Conservation (phyloP, 2,797 vertebrate genomes). For the Apogon talboti region DNA sequence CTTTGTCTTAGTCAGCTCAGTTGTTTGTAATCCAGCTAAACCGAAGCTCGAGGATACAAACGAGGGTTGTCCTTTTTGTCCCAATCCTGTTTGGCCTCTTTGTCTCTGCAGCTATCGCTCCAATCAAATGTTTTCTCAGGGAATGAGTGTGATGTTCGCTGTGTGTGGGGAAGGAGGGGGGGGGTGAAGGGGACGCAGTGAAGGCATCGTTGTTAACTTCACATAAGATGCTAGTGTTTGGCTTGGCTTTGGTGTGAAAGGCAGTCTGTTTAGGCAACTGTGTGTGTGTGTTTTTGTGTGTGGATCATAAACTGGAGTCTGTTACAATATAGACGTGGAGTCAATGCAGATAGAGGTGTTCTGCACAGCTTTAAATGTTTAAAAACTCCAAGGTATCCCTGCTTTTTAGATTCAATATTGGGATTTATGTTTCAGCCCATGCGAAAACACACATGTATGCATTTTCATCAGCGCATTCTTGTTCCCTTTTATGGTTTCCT, state of each 20-base stretch:
- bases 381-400: conserved; percentile 1
- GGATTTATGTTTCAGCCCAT: background rate
- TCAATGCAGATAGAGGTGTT: conserved; percentile 10
- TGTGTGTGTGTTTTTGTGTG: conserved; percentile 46
- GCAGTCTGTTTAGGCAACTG: conserved; percentile 54
- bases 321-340: conserved; percentile 57
- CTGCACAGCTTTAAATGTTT: conserved; percentile 4
- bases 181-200: conserved; percentile 42
- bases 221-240: conserved; percentile 75
- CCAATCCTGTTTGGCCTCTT: conserved; percentile 69
- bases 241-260: conserved; percentile 66
- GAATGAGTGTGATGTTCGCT: conserved; percentile 78
- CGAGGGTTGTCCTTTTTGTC: conserved; percentile 45
- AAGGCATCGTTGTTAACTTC: conserved; percentile 75
- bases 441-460: background rate
- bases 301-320: conserved; percentile 55
- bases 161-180: conserved; percentile 44
- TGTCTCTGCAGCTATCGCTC: conserved; percentile 54
- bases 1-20: conserved; percentile 15
- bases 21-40: conserved; percentile 24
- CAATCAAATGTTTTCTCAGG: conserved; percentile 68
- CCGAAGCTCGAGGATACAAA: conserved; percentile 19
- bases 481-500: background rate
- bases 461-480: conserved; percentile 4
- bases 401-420: background rate